Evolutionary conservation across 1,140 invertebrate species (phyloP).

Genomic region (Oncopodura yosiiana): DNA sequence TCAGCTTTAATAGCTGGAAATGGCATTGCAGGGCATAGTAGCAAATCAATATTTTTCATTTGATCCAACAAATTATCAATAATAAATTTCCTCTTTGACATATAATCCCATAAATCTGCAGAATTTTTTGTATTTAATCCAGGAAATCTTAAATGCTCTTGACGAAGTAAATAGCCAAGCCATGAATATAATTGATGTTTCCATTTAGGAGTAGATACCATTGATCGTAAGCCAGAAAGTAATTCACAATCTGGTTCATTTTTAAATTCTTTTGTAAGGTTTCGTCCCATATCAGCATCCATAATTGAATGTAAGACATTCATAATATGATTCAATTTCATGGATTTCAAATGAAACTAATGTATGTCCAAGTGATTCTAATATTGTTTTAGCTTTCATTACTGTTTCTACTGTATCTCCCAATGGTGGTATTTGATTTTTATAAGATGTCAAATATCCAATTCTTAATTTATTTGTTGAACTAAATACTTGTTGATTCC

Average conservation of each 20-base stretch:
- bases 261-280: too few relatives aligned
- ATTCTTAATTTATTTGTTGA: constrained; percentile 17
- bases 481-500: constrained; percentile 24
- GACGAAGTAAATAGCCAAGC: not conserved
- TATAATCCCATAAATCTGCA: constrained; percentile 12
- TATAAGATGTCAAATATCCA: constrained; percentile 22
- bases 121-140: constrained; percentile 3
- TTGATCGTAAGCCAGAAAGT: constrained; percentile 1
- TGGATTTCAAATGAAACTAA: constrained; percentile 24
- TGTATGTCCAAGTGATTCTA: constrained; percentile 23
- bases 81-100: not conserved
- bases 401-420: constrained; percentile 22
- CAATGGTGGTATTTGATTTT: constrained; percentile 18
- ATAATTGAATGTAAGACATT: constrained; percentile 6
- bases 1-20: constrained; percentile 20
- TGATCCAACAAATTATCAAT: constrained; percentile 11
- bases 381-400: constrained; percentile 13
- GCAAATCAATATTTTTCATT: constrained; percentile 28
- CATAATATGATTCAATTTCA: constrained; percentile 7
- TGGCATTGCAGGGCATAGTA: constrained; percentile 27
- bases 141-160: constrained; percentile 2
- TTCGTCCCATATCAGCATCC: constrained; percentile 20
- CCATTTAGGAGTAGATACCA: not conserved
- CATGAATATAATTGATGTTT: not conserved
- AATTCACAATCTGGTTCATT: not conserved